Conservation (phyloP, 1,140 invertebrate species). For the Augochlora pura region DNA sequence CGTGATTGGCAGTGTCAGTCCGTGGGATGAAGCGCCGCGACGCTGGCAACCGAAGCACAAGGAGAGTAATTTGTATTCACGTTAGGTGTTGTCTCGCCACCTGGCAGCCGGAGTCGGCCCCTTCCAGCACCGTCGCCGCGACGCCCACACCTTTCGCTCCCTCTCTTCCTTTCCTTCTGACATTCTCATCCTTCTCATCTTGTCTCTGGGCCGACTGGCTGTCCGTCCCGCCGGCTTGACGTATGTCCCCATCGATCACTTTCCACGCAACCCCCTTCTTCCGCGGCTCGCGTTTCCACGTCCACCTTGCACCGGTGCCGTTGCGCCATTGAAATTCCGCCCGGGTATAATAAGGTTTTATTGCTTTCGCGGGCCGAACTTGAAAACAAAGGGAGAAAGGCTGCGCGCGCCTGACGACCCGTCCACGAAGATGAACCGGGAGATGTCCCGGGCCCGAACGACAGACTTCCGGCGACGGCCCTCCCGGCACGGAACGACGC, state of each 20-base stretch:
- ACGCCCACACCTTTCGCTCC: constrained; percentile 41
- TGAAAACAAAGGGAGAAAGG: constrained; percentile 53
- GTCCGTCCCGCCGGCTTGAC: constrained; percentile 61
- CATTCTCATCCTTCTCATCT: constrained; percentile 60
- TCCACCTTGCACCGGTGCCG: constrained; percentile 55
- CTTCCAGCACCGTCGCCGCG: constrained; percentile 8
- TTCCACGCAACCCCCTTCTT: constrained; percentile 50
- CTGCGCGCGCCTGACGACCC: constrained; percentile 18
- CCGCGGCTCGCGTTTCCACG: constrained; percentile 53
- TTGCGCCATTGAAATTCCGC: constrained; percentile 67
- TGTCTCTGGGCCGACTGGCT: constrained; percentile 51
- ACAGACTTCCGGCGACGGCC: not conserved
- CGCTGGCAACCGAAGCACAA: constrained; percentile 57
- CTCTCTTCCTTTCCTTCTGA: constrained; percentile 50
- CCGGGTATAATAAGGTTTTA: constrained; percentile 64
- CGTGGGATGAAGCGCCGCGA: constrained; percentile 53
- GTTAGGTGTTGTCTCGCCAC: constrained; percentile 70
- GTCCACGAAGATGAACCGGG: not conserved
- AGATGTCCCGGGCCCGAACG: not conserved
- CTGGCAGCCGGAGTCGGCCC: constrained; percentile 54
- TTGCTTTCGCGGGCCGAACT: constrained; percentile 57
- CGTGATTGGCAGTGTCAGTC: constrained; percentile 64
- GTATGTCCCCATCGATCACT: constrained; percentile 69
- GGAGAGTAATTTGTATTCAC: constrained; percentile 71
- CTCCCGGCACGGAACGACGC: not conserved